phyloP scores from a whole-genome alignment of 2,888 invertebrate genomes.

The Hydropsyche betteni region DNA sequence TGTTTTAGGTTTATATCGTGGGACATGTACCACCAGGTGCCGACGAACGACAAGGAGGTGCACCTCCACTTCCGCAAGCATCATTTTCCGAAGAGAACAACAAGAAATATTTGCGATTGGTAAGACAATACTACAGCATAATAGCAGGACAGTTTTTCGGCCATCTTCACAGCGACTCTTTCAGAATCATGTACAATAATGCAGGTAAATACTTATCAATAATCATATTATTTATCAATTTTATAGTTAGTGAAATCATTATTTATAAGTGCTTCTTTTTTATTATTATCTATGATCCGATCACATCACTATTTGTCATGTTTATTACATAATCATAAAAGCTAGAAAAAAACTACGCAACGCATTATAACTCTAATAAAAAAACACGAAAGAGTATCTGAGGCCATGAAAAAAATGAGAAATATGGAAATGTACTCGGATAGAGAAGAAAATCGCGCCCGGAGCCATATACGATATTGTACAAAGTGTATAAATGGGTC shows the following conservation, averaged over 20 bases:
- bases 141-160: slow-evolving; percentile 94
- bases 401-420: not conserved
- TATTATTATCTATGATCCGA: too few relatives aligned
- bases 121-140: slow-evolving; percentile 80
- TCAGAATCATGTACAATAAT: slow-evolving; percentile 83
- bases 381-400: too few relatives aligned
- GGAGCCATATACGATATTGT: not conserved
- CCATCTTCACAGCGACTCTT: slow-evolving; percentile 91
- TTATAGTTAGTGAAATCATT: too few relatives aligned
- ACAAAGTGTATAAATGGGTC: slow-evolving; percentile 21
- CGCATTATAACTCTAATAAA: too few relatives aligned
- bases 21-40: slow-evolving; percentile 92
- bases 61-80: slow-evolving; percentile 66
- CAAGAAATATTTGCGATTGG: slow-evolving; percentile 75
- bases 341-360: too few relatives aligned
- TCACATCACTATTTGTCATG: too few relatives aligned
- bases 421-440: not conserved
- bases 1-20: slow-evolving; percentile 83
- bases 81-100: slow-evolving; percentile 80
- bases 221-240: too few relatives aligned
- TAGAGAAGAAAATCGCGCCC: slow-evolving; percentile 15
- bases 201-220: slow-evolving; percentile 67
- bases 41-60: slow-evolving; percentile 79
- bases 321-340: too few relatives aligned
- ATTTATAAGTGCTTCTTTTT: too few relatives aligned